These are phyloP conservation scores for Trachemys scripta DNA, from an alignment of 2,113 vertebrate genomes.

Conservation along the genomic window DNA sequence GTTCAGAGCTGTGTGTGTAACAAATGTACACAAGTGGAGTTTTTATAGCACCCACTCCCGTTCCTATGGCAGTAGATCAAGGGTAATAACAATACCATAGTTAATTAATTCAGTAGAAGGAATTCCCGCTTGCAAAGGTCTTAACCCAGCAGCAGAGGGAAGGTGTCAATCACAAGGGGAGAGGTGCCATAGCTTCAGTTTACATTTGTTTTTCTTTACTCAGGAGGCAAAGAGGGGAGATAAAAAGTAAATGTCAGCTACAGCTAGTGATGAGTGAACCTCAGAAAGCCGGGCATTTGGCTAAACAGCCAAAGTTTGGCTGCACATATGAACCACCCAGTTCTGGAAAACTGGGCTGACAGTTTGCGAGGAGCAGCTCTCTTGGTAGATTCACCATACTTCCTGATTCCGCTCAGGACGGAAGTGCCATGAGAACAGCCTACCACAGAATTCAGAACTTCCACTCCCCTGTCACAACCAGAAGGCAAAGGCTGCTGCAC, in stretches of 20 bases:
- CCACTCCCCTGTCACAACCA: background rate
- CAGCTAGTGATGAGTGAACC: background rate
- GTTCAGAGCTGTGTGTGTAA: constrained; percentile 44
- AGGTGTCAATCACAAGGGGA: constrained; percentile 48
- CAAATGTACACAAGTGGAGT: constrained; percentile 44
- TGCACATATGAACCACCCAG: background rate
- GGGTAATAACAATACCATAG: constrained; percentile 56
- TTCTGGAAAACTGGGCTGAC: background rate
- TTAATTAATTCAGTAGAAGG: constrained; percentile 68
- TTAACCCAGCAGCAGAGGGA: constrained; percentile 48
- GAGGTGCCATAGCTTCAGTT: constrained; percentile 5
- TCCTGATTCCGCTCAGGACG: background rate
- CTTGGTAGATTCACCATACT: background rate
- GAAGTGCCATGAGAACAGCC: background rate
- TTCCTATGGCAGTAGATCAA: constrained; percentile 72
- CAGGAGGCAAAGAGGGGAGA: background rate
- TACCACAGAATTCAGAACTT: background rate
- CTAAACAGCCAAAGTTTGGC: background rate
- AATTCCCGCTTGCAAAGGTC: constrained; percentile 62
- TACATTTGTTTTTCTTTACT: background rate
- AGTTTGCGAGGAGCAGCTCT: background rate
- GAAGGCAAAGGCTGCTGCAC: background rate
- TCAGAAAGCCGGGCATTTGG: background rate
- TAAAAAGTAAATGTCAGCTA: background rate
- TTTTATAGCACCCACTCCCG: constrained; percentile 30